Percentiles rank a stretch among this genome's conserved stretches.
Evolutionary conservation across 2,797 vertebrate genomes (phyloP).

Genomic region (Catostomus latipinnis): DNA sequence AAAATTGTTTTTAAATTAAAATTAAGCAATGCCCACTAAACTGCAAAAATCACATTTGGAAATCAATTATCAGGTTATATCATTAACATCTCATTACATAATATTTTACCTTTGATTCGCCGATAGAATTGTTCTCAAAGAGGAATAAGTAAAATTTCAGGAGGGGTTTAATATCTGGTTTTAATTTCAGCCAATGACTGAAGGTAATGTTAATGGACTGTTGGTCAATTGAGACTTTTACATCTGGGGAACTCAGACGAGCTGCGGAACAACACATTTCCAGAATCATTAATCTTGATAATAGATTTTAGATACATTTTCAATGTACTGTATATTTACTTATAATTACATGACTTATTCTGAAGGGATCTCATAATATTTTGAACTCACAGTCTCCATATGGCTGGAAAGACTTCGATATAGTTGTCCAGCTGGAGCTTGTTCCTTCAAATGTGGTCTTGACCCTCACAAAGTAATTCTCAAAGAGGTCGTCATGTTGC

Average conservation of each 20-base stretch:
- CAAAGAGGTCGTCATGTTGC: not conserved
- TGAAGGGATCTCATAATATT: not conserved
- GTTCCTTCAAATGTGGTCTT: constrained; percentile 15
- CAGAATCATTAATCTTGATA: not conserved
- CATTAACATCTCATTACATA: not conserved
- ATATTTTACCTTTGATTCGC: constrained; percentile 26
- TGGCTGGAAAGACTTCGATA: constrained; percentile 45
- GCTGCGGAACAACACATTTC: constrained; percentile 41
- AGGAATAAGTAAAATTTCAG: constrained; percentile 52
- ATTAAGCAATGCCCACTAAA: not conserved
- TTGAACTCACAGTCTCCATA: constrained; percentile 57
- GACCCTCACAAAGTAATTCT: constrained; percentile 53
- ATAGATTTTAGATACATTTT: not conserved
- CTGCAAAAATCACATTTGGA: not conserved
- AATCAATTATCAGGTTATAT: not conserved
- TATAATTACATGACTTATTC: not conserved
- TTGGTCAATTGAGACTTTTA: constrained; percentile 14
- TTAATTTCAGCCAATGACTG: constrained; percentile 37
- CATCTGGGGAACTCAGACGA: constrained; percentile 54
- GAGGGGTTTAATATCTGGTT: not conserved
- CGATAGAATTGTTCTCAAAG: not conserved
- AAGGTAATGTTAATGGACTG: constrained; percentile 36
- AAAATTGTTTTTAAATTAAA: too few species aligned
- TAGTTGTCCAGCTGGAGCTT: constrained; percentile 26
- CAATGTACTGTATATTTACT: not conserved